Base-by-base conservation (phyloP, 2,113 vertebrate species). In the Pygoscelis antarcticus region DNA sequence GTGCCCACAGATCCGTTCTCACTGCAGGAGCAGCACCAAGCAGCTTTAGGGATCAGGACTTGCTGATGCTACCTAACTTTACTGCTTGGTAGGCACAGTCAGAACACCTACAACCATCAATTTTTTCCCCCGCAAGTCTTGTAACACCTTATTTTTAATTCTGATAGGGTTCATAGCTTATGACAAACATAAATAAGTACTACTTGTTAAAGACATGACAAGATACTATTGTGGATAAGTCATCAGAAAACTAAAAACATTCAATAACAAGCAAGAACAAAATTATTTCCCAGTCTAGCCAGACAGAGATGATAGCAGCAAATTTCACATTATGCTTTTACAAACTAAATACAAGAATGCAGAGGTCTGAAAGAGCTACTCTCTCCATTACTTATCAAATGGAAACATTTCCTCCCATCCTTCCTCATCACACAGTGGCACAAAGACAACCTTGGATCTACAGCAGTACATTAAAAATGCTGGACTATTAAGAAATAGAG, bases 21-120 rank as follows among this genome's bases (percentile, higher is more conserved):
- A 22, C 12, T 0, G 2, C 42, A 77, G 30, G 10, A 89, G 15
- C 16, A 5, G 44, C 0, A 0, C 13, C 30, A 52, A 82, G 17
- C 17, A 68, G 38, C 44, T 62, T 21, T 3, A 57, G 42, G 29
- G 26, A 87, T 38, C 46, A n/a, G 36, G 47, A 80, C 11, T 54
- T 87, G 46, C 69, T 77, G 47, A 62, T 5, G 1, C 29, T 55
- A 38, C 29, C 49, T 32, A 69, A 49, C 21, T 87, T 42, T 46
- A 23, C 30, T 65, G 61, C 42, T 62, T 68, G 8, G 13, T 10
- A 62, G 68, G 46, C 66, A 83, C 2, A 87, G 27, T 22, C 49
- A 57, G 26, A 83, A 46, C n/a, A 83, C 21, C 19, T 89, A 57
- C 12, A 17, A 40, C 16, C 23, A 10, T 6, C 4, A 1, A 13